A percentile compares a stretch with the other conserved stretches of the same genome.
Evolutionary conservation across 2,797 vertebrate species (phyloP).

Genomic region (Toxotes lorentzi): DNA sequence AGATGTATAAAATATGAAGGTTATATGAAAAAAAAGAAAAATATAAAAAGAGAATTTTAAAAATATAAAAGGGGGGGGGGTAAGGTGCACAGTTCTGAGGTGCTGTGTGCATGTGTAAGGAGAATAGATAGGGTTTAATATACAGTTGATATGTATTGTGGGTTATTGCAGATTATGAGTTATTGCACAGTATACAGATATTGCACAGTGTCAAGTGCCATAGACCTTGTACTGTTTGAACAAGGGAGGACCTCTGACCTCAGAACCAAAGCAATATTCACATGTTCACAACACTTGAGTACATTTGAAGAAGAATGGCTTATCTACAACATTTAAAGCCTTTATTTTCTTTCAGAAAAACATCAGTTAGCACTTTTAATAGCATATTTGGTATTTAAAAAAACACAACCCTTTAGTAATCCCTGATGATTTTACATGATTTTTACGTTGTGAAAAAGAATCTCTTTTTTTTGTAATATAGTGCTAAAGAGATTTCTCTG

Average conservation of each 20-base stretch:
- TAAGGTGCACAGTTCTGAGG: too few species aligned
- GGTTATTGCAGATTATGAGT: too few species aligned
- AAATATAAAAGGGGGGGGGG: too few species aligned
- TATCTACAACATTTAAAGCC: constrained; percentile 86
- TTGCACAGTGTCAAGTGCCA: constrained; percentile 97
- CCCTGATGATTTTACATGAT: constrained; percentile 89
- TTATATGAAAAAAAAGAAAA: too few species aligned
- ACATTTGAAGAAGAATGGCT: constrained; percentile 82
- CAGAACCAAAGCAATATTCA: constrained; percentile 90
- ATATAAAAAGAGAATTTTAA: too few species aligned
- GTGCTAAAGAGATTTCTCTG: constrained; percentile 46
- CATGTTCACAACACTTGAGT: constrained; percentile 78
- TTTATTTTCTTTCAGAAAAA: constrained; percentile 80
- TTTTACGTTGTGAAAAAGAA: constrained; percentile 81
- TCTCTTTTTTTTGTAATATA: constrained; percentile 74
- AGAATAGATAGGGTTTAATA: too few species aligned
- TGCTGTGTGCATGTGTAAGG: too few species aligned
- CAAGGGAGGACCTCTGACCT: constrained; percentile 75
- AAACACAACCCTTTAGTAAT: constrained; percentile 90
- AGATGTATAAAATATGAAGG: too few species aligned
- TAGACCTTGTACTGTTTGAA: constrained; percentile 94
- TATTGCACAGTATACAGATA: too few species aligned
- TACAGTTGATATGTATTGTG: too few species aligned
- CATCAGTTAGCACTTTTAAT: constrained; percentile 83
- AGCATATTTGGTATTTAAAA: background rate